phyloP scores from a whole-genome alignment of 2,797 vertebrate genomes.

The Xenops minutus region DNA sequence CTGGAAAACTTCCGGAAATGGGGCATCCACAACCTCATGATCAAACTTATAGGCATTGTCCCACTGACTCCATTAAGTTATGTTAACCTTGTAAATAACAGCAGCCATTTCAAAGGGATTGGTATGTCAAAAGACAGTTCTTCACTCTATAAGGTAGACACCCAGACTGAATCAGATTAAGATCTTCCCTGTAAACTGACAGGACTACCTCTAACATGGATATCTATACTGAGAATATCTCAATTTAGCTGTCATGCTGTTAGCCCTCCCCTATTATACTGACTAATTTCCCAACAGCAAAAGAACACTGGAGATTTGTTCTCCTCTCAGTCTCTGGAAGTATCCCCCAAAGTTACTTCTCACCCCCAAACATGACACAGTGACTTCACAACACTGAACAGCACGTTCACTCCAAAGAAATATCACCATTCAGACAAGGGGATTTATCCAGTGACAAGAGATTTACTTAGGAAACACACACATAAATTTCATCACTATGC shows the following conservation, averaged over 20 bases:
- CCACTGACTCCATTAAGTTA: neutral
- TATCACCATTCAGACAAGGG: neutral
- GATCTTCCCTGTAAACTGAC: neutral
- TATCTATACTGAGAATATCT: neutral
- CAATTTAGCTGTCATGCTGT: neutral
- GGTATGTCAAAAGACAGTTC: neutral
- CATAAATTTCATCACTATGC: neutral
- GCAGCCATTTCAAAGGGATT: neutral
- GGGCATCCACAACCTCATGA: neutral
- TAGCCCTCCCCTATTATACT: neutral
- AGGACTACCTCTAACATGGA: neutral
- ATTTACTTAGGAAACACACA: neutral
- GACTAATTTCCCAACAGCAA: neutral
- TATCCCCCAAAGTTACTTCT: neutral
- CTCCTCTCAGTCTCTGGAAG: neutral
- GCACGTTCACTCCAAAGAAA: neutral
- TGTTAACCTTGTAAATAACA: neutral
- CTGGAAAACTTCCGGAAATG: no score
- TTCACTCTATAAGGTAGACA: neutral
- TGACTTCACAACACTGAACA: neutral
- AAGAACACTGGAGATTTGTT: neutral
- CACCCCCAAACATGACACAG: neutral
- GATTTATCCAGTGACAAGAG: neutral
- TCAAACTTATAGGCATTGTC: neutral
- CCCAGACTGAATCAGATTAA: neutral